Base-by-base conservation (phyloP, 2,797 vertebrate genomes). In the Eulemur rubriventer region DNA sequence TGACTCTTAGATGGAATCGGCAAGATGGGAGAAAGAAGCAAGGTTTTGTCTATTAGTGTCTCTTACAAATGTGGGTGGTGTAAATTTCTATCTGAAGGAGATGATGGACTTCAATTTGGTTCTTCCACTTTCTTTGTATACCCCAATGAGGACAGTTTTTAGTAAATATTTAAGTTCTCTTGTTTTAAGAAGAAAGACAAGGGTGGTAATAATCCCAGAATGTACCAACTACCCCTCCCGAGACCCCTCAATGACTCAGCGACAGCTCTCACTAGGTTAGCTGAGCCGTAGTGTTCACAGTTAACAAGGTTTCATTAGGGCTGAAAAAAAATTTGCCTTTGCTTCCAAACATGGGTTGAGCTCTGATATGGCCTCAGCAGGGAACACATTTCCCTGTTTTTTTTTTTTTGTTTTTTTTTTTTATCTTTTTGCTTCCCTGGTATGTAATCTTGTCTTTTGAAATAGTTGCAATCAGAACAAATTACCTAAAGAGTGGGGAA, bases 401-500 rank as follows among this genome's bases (percentile, higher is more conserved):
- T 94, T 88, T 18, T 69, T 91, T 96, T 55, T 63, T 72, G 93
- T 88, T 18, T 69, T 91, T 97, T 93, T 96, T 55, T 18, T 69
- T 91, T 82, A 87, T 97, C 97, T 97, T 95, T 81, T 76, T 88
- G 90, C 73, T 95, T 98, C 97, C 86, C 98, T 93, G 79, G 2
- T 4, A 91, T 96, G 90, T 95, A 96, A 75, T 83, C 72, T 98
- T 97, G 96, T 96, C 69, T 94, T 96, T 52, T 91, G 95, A 97
- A 97, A 97, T 85, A 88, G 89, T 96, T 94, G 94, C 95, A 97
- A 97, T 96, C 96, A 96, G 96, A 98, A 98, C 97, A 98, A 98
- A 98, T 98, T 98, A 95, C 95, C 89, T 79, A 88, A 91, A 89
- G 89, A 88, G 97, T 94, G 57, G 86, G 92, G 97, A 98, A 98